Evolutionary conservation across 2,113 vertebrate species (phyloP).

Genomic region (Hydropotes inermis): DNA sequence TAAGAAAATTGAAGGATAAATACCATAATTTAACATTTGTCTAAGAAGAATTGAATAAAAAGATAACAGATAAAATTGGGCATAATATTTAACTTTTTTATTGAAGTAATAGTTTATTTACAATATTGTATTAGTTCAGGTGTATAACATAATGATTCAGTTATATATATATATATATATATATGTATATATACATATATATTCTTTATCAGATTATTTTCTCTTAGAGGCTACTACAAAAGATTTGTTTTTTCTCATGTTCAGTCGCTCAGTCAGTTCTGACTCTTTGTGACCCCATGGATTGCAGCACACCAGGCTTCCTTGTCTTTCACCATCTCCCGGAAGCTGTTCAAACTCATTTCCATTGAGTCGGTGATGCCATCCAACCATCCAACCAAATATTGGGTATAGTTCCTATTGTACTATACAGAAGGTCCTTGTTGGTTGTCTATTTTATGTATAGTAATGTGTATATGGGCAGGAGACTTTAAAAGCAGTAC

Average conservation of each 20-base stretch:
- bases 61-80: background rate
- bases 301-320: background rate
- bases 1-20: background rate
- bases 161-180: background rate
- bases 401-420: background rate
- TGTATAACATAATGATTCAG: background rate
- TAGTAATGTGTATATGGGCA: background rate
- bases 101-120: background rate
- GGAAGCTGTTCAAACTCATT: background rate
- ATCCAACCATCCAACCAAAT: background rate
- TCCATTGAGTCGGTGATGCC: background rate
- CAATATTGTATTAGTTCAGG: background rate
- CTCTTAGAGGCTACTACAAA: background rate
- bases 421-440: background rate
- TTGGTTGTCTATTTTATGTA: background rate
- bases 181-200: background rate
- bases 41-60: background rate
- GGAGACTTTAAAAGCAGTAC: background rate
- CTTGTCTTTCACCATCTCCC: background rate
- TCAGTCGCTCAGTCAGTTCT: background rate
- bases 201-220: background rate
- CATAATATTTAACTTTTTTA: background rate
- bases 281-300: background rate
- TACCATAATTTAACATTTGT: background rate
- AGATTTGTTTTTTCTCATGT: accelerated